Conservation (phyloP, 2,888 invertebrate species). For the Cheilosia grossa region DNA sequence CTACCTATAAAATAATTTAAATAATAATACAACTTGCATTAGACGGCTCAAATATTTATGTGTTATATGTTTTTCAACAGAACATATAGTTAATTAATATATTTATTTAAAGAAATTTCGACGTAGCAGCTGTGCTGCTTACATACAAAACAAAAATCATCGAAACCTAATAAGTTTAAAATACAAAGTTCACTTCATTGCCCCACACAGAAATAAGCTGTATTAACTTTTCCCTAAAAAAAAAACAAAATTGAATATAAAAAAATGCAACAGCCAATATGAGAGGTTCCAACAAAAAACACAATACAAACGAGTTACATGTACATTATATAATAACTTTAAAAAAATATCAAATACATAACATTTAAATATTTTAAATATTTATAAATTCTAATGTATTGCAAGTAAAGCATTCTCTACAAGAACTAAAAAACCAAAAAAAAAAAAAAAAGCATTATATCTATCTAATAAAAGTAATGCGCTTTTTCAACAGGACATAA, state of each 20-base stretch:
- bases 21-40: slow-evolving; percentile 39
- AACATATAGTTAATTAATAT: slow-evolving; percentile 51
- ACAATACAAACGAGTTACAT: slow-evolving; percentile 20
- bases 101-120: slow-evolving; percentile 35
- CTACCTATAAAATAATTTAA: slow-evolving; percentile 34
- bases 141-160: slow-evolving; percentile 49
- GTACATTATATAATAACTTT: slow-evolving; percentile 51
- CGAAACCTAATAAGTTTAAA: slow-evolving; percentile 49
- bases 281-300: slow-evolving; percentile 57
- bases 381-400: slow-evolving; percentile 40
- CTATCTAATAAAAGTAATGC: slow-evolving; percentile 62
- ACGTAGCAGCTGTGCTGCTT: slow-evolving; percentile 57
- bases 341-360: slow-evolving; percentile 46
- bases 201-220: slow-evolving; percentile 10
- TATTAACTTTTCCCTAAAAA: slow-evolving; percentile 4
- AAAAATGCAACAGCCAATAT: slow-evolving; percentile 61
- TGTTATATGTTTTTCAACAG: slow-evolving; percentile 60
- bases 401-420: slow-evolving; percentile 53
- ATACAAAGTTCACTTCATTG: slow-evolving; percentile 44
- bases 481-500: slow-evolving; percentile 57
- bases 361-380: slow-evolving; percentile 50
- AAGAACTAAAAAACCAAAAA: neutral
- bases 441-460: slow-evolving; percentile 15
- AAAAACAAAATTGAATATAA: slow-evolving; percentile 25
- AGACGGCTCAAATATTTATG: slow-evolving; percentile 68